Evolutionary conservation across 2,888 invertebrate species (phyloP), one percentile per base, ranked within the genome.

Genomic region (Dolomedes plantarius): DNA sequence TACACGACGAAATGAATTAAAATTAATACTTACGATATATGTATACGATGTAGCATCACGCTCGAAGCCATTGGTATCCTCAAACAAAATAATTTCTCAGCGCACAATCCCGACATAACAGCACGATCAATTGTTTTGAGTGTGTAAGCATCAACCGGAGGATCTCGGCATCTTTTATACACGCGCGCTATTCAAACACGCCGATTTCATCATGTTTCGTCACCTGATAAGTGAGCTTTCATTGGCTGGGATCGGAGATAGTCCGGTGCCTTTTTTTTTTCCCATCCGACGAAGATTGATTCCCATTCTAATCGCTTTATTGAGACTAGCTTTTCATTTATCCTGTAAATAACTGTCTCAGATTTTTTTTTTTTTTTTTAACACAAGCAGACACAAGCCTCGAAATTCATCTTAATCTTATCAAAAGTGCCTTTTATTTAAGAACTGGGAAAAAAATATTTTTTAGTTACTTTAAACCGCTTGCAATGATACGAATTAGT

Each of bases 1-100:
- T n/a, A n/a, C n/a, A n/a, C n/a, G n/a, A n/a, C n/a, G n/a, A n/a
- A n/a, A n/a, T n/a, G n/a, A 31, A 50, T 32, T 29, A 41, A 78
- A 36, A 41, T 27, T n/a, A n/a, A 5, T 19, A 76, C 82, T 85
- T 68, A 85, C 85, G 78, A 73, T 39, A 85, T 85, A 32, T 77
- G 77, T 19, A 85, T 65, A 13, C 85, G 85, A 67, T 85, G 85
- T 23, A 76, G 71, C 76, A 77, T 71, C 71, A 85, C 67, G 27
- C 71, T 75, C 28, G 32, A 72, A 28, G 41, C 41, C 29, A 65
- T 71, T 16, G 82, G 76, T 76, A 82, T 83, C 82, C 82, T 82
- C 41, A 46, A 31, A 29, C 32, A 46, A n/a, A 64, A 64, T 68
- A 76, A 76, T 11, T 65, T 65, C 1, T 56, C 23, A 5, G 23